Percentiles rank a stretch among this genome's conserved stretches.
Conservation (phyloP, 2,888 invertebrate species). For the Idaea dimidiata region DNA sequence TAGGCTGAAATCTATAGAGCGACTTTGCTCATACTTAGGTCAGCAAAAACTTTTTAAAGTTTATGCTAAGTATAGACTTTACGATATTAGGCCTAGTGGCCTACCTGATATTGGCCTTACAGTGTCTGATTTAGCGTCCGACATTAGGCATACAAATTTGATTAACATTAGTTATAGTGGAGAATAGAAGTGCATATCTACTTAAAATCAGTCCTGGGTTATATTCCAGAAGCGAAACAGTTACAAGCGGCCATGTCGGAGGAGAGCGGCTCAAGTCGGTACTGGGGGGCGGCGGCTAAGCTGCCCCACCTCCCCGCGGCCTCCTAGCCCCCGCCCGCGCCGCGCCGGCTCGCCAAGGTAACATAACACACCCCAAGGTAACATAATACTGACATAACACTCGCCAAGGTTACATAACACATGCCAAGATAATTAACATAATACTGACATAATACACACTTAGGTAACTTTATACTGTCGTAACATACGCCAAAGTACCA, state of each 20-base stretch:
- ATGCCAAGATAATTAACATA: background rate
- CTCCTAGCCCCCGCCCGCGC: slow-evolving; percentile 78
- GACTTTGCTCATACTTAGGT: no score
- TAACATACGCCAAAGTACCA: background rate
- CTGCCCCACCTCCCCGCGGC: slow-evolving; percentile 77
- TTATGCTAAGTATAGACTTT: no score
- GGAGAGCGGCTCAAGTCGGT: slow-evolving; percentile 60
- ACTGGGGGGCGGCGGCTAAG: slow-evolving; percentile 69
- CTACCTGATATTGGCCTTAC: no score
- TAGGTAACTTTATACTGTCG: background rate
- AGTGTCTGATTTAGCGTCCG: no score
- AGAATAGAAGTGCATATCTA: background rate
- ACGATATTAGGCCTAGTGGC: no score
- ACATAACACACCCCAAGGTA: background rate
- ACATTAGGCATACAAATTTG: background rate
- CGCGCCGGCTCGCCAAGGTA: slow-evolving; percentile 75
- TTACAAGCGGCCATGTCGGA: slow-evolving; percentile 72
- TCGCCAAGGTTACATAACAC: background rate
- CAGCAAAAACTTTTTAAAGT: no score
- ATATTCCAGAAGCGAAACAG: slow-evolving; percentile 68
- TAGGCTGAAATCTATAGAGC: no score
- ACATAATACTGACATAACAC: background rate
- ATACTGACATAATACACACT: background rate
- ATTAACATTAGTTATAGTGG: background rate
- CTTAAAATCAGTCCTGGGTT: slow-evolving; percentile 7